Evolutionary conservation across 2,797 vertebrate species (phyloP).

Genomic region (Gymnothorax reevesii): DNA sequence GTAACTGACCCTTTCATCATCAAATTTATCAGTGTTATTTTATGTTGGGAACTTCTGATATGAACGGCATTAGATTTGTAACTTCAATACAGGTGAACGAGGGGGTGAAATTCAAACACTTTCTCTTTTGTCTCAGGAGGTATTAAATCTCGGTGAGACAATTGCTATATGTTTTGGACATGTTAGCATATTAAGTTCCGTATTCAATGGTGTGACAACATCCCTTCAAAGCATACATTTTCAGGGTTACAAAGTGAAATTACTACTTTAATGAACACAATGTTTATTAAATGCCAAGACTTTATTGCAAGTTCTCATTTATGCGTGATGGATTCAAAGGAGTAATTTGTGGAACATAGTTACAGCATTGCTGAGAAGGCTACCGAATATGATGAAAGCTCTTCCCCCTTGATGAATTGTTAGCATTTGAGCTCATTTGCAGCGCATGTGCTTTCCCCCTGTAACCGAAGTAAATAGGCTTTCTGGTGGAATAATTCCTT

Average conservation of each 20-base stretch:
- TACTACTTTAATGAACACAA: neutral
- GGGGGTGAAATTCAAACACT: too few relatives aligned
- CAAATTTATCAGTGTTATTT: too few relatives aligned
- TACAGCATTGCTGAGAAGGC: neutral
- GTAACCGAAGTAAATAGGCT: neutral
- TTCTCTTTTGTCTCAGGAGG: too few relatives aligned
- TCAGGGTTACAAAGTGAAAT: neutral
- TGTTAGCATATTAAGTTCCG: too few relatives aligned
- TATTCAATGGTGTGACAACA: too few relatives aligned
- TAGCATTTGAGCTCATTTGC: neutral
- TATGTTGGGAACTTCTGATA: too few relatives aligned
- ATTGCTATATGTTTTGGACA: too few relatives aligned
- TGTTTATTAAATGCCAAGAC: neutral
- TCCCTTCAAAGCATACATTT: neutral
- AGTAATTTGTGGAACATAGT: neutral
- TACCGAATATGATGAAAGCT: neutral
- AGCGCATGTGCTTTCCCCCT: neutral
- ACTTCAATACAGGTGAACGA: too few relatives aligned
- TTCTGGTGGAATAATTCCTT: neutral
- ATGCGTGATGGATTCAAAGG: neutral
- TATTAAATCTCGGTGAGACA: too few relatives aligned
- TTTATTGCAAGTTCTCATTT: neutral
- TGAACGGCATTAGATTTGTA: too few relatives aligned
- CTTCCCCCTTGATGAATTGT: neutral
- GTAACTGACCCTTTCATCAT: too few relatives aligned